Evolutionary conservation across 2,888 invertebrate species (phyloP).

Genomic region (Aleiodes alternator): DNA sequence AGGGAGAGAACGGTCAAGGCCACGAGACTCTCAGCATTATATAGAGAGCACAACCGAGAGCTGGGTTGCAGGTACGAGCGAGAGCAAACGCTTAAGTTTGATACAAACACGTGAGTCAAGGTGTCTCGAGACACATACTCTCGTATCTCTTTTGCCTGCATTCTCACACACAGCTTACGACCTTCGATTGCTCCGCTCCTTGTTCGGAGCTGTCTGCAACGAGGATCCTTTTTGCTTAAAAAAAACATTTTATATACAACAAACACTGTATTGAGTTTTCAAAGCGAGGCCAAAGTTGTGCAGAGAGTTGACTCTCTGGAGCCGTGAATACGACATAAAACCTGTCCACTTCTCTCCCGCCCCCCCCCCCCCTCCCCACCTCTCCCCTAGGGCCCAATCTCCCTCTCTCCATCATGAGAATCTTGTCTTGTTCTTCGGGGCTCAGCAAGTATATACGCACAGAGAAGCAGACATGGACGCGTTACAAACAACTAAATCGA

Average conservation of each 20-base stretch:
- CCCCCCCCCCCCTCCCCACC: neutral
- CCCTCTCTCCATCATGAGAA: constrained; percentile 11
- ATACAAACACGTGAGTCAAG: constrained; percentile 37
- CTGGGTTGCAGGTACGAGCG: constrained; percentile 24
- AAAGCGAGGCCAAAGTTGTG: neutral
- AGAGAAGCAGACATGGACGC: constrained; percentile 30
- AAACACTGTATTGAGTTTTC: neutral
- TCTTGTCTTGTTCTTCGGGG: neutral
- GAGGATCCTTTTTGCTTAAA: constrained; percentile 3
- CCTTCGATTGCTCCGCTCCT: constrained; percentile 27
- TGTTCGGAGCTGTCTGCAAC: constrained; percentile 23
- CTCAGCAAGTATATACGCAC: constrained; percentile 10
- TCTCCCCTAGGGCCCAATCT: too few relatives aligned
- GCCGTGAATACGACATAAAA: neutral
- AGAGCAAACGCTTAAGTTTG: neutral
- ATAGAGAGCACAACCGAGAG: constrained; percentile 5
- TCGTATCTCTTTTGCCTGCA: neutral
- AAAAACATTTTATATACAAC: neutral
- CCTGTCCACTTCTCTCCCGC: neutral
- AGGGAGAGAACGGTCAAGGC: constrained; percentile 65
- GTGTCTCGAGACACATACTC: constrained; percentile 33
- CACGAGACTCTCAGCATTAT: constrained; percentile 50
- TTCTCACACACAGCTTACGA: neutral
- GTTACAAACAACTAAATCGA: constrained; percentile 36
- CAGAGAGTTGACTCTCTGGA: neutral